Evolutionary conservation across 2,113 vertebrate genomes (phyloP), one percentile per base, ranked within the genome.

Genomic region (Chaetodon auriga): DNA sequence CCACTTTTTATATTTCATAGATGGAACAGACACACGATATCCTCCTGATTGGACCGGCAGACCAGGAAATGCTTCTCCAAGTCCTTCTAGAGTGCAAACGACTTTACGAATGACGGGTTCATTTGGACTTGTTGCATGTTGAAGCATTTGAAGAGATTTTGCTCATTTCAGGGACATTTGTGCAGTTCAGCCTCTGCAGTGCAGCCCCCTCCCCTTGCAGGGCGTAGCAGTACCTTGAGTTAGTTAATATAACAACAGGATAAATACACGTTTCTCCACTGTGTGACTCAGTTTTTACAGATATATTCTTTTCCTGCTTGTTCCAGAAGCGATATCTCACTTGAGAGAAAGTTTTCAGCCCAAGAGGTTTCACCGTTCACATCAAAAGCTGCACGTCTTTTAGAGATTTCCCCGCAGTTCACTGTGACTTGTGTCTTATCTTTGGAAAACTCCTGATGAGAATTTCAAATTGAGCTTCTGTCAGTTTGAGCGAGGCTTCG

Each of bases 401-500:
- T 12, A n/a, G 0, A 58, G 71, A 70, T 53, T 62, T 13, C 63
- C 57, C 76, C 41, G 23, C 38, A 36, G 68, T 46, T 74, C 53
- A 7, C 7, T 49, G 41, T 14, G 76, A 62, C 64, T 46, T 9
- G 54, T 7, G 55, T 57, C 46, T 81, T 49, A 41, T 41, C 61
- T 81, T 68, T 74, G 23, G 8, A 60, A 60, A 77, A 55, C 49
- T 70, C 30, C 68, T 49, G 78, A 73, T 36, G 21, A 41, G 83
- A 85, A 66, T 81, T 77, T 77, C 30, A 53, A 81, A 77, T 54
- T 19, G 9, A 54, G 38, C 72, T 68, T 77, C 54, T 77, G 60
- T 70, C 60, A 10, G 43, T 61, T 12, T 49, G 11, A 36, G 46
- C 9, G 2, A 25, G 43, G 18, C 43, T 43, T 2, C 25, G 36